Base-by-base conservation (phyloP, 23 tunicate species). In the Oikopleura albicans region DNA sequence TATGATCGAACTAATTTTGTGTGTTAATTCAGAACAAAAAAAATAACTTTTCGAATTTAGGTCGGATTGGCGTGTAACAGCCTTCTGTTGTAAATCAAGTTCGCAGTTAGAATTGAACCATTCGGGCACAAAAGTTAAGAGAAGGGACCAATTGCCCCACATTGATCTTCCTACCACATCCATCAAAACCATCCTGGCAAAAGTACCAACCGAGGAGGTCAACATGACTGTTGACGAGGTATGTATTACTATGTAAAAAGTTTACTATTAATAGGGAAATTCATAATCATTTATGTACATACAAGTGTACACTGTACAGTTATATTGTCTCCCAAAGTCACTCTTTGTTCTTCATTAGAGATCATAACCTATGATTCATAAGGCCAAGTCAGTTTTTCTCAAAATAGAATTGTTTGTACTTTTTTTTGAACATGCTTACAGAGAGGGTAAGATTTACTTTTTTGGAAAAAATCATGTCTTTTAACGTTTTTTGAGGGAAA, bases 131-230 rank as follows among this genome's bases (percentile, higher is more conserved):
- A 93, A 93, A 83, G 91, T 93, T 39, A 85, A 93, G 2, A 84
- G 98, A 84, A 88, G 76, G 83, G 91, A 93, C 27, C 94, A 92
- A 39, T 83, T 90, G 28, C 98, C 98, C 0, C 94, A 93, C 1
- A 93, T 93, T 27, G 98, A 93, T 76, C 89, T 93, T 71, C 98
- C 98, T 0, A 90, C 89, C 4, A 89, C 98, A 0, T 90, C 94
- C 2, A 90, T 93, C 22, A 86, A 83, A 66, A 93, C 98, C 27
- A 39, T 93, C n/a, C 86, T 93, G 27, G 90, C 87, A 76, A 93
- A 93, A 75, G 84, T 89, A 29, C 85, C 89, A 0, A 89, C 88
- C 4, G 38, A 40, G 12, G 88, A 88, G 16, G 87, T 83, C 28
- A n/a, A n/a, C n/a, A 91, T 87, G 2, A 86, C 97, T 1, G 39